A percentile compares a stretch with the other conserved stretches of the same genome.
Conservation (phyloP, 2,888 invertebrate species). For the Melinopterus prodromus region DNA sequence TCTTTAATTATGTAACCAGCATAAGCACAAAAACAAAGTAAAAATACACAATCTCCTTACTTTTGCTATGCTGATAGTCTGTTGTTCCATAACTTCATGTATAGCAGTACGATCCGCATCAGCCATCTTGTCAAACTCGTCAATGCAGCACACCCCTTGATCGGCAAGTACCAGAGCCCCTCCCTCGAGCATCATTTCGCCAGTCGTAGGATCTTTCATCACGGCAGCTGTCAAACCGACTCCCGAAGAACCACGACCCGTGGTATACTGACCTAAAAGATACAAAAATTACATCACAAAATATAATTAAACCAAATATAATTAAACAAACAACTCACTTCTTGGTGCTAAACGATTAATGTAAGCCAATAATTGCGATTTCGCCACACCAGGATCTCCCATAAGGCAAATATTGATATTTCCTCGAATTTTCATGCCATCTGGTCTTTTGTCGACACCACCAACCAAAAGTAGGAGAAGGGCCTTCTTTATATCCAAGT, state of each 20-base stretch:
- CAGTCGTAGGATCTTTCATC: constrained; percentile 96
- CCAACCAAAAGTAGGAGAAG: constrained; percentile 91
- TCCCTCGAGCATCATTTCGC: constrained; percentile 97
- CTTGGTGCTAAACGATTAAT: constrained; percentile 93
- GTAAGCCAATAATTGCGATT: constrained; percentile 95
- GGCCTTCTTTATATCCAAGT: constrained; percentile 98
- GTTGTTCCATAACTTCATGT: constrained; percentile 99
- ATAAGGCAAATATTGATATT: constrained; percentile 98
- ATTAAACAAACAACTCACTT: constrained; percentile 62
- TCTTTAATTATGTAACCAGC: neutral
- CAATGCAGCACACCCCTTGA: constrained; percentile 98
- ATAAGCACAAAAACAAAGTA: neutral
- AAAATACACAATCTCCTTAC: constrained; percentile 55
- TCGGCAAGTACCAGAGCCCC: constrained; percentile 97
- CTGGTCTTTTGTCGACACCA: constrained; percentile 85
- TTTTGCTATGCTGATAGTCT: constrained; percentile 99
- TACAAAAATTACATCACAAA: constrained; percentile 13
- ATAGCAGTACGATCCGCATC: constrained; percentile 94
- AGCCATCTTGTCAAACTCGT: constrained; percentile 99
- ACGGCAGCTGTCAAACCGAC: constrained; percentile 99
- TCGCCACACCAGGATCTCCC: constrained; percentile 99
- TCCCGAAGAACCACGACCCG: constrained; percentile 95
- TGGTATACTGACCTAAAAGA: constrained; percentile 84
- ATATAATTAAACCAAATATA: too few species aligned
- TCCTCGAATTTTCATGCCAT: constrained; percentile 97